These are phyloP conservation scores for Xyliphius kryptos DNA, from an alignment of 2,113 vertebrate genomes.

Conservation along the genomic window DNA sequence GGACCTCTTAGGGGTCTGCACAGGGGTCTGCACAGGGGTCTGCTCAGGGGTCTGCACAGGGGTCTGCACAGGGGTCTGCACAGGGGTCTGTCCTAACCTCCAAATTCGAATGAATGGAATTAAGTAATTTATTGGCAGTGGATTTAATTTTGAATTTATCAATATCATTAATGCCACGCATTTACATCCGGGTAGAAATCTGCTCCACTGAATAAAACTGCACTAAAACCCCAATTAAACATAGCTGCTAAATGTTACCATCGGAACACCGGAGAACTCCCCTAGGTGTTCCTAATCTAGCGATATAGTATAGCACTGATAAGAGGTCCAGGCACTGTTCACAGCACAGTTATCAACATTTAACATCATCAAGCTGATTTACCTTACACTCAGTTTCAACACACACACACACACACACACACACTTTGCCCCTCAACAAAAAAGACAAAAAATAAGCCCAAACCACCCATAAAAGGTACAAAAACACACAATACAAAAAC, in stretches of 20 bases:
- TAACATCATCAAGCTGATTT: constrained; percentile 10
- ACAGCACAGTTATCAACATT: constrained; percentile 5
- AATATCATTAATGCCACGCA: background rate
- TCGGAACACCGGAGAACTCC: too few species aligned
- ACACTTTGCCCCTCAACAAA: constrained; percentile 7
- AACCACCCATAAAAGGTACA: constrained; percentile 53
- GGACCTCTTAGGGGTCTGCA: too few species aligned
- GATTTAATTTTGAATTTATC: background rate
- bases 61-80: too few species aligned
- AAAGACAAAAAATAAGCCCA: constrained; percentile 31
- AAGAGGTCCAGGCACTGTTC: constrained; percentile 16
- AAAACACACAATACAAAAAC: constrained; percentile 66
- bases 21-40: too few species aligned
- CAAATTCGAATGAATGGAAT: too few species aligned
- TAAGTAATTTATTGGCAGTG: background rate
- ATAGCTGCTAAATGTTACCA: background rate
- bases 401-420: too few species aligned
- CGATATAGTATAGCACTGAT: background rate
- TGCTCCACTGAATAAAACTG: too few species aligned
- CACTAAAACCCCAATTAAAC: too few species aligned
- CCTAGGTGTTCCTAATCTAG: background rate
- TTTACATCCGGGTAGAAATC: background rate
- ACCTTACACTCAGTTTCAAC: background rate
- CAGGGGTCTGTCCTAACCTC: too few species aligned
- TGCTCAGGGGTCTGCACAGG: too few species aligned